phyloP scores from a whole-genome alignment of 2,113 vertebrate genomes.

The Pituophis catenifer region DNA sequence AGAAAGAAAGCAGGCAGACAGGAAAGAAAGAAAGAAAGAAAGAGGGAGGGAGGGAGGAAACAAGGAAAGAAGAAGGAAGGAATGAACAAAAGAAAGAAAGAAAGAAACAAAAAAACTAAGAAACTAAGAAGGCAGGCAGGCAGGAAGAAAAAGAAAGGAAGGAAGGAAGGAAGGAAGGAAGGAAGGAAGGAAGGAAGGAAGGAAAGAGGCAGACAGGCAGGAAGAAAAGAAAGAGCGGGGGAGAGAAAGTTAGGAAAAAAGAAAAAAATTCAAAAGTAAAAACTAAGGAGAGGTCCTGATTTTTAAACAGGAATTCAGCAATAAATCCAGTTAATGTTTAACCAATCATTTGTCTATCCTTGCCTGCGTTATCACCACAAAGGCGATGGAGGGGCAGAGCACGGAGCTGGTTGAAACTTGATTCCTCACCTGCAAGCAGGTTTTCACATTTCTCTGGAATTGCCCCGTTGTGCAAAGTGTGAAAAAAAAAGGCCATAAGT shows the following conservation, averaged over 20 bases:
- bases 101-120: no score
- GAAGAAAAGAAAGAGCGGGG: accelerated
- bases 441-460: background rate
- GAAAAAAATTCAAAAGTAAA: background rate
- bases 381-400: accelerated
- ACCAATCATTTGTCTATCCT: background rate
- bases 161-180: no score
- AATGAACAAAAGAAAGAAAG: background rate
- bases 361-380: background rate
- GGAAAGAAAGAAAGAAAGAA: no score
- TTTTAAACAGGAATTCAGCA: background rate
- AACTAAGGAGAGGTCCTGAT: background rate
- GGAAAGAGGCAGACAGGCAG: accelerated
- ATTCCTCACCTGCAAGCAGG: background rate
- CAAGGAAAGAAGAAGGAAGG: no score
- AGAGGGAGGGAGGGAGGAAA: accelerated
- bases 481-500: no score
- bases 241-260: accelerated
- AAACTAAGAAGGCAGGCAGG: no score
- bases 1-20: no score
- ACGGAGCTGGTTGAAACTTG: background rate
- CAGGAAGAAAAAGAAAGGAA: no score
- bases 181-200: no score
- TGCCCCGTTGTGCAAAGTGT: background rate
- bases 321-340: background rate